A percentile compares a stretch with the other conserved stretches of the same genome.
Evolutionary conservation across 1,140 invertebrate genomes (phyloP).

Genomic region (Magallana gigas): DNA sequence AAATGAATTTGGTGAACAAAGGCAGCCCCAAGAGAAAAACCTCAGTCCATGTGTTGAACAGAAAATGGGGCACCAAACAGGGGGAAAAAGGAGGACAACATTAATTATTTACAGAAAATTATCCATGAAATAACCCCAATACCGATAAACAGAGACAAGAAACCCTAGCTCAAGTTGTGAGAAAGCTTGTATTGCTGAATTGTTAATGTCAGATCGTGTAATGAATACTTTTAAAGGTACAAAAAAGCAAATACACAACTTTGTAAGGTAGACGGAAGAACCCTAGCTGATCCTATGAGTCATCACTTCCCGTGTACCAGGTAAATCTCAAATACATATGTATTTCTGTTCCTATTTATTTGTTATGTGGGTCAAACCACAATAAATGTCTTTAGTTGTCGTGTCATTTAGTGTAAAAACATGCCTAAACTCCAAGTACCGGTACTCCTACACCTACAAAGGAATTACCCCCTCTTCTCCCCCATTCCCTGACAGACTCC

Average conservation of each 20-base stretch:
- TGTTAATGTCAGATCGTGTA: neutral
- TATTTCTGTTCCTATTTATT: neutral
- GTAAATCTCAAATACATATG: neutral
- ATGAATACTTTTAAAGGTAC: neutral
- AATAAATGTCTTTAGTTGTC: neutral
- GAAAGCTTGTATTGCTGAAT: neutral
- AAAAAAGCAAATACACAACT: slow-evolving; percentile 14
- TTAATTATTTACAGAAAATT: slow-evolving; percentile 7
- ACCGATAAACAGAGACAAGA: neutral
- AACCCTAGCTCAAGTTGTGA: neutral
- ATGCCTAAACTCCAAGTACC: neutral
- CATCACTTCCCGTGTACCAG: neutral
- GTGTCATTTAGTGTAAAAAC: neutral
- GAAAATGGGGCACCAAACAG: slow-evolving; percentile 7
- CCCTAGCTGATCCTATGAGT: slow-evolving; percentile 7
- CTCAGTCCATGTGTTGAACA: slow-evolving; percentile 32
- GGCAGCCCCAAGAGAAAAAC: slow-evolving; percentile 19
- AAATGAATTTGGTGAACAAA: slow-evolving; percentile 5
- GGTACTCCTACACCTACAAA: neutral
- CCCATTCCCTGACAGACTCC: slow-evolving; percentile 10
- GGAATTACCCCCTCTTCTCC: neutral
- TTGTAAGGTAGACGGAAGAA: neutral
- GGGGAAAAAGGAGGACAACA: neutral
- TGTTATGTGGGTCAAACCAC: slow-evolving; percentile 3
- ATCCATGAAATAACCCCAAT: neutral